These are phyloP conservation scores for Neria commutata DNA, from an alignment of 2,888 invertebrate genomes.

Conservation along the genomic window DNA sequence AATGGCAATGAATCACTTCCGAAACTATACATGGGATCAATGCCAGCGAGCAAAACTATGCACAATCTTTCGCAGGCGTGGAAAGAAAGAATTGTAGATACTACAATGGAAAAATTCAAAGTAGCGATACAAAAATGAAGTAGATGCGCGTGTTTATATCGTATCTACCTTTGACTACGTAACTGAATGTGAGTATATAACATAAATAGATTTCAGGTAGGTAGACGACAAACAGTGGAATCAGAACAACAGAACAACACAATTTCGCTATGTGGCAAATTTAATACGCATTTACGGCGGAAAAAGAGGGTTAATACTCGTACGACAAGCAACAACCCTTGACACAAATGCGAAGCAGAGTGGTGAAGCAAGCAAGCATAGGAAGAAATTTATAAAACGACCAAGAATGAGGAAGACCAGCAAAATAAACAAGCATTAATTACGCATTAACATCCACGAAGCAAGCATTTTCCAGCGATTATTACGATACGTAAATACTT, in stretches of 20 bases:
- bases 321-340: conserved; percentile 3
- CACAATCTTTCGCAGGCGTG: too few species aligned
- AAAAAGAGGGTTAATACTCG: conserved; percentile 9
- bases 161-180: too few species aligned
- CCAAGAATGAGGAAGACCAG: not conserved
- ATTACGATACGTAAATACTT: too few species aligned
- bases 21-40: too few species aligned
- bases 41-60: too few species aligned
- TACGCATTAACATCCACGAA: conserved; percentile 15
- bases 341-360: not conserved
- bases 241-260: not conserved
- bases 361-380: not conserved
- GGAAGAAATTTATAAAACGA: not conserved
- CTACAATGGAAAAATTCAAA: too few species aligned
- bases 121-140: too few species aligned
- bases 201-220: conserved; percentile 1
- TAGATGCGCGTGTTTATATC: too few species aligned
- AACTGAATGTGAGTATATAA: not conserved
- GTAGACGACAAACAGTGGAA: too few species aligned
- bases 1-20: too few species aligned
- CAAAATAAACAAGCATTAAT: conserved; percentile 11
- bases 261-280: not conserved
- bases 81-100: too few species aligned
- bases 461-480: too few species aligned
- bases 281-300: not conserved